A percentile compares a stretch with the other conserved stretches of the same genome.
Evolutionary conservation across 2,888 invertebrate genomes (phyloP).

Genomic region (Acanthoscelides obtectus): DNA sequence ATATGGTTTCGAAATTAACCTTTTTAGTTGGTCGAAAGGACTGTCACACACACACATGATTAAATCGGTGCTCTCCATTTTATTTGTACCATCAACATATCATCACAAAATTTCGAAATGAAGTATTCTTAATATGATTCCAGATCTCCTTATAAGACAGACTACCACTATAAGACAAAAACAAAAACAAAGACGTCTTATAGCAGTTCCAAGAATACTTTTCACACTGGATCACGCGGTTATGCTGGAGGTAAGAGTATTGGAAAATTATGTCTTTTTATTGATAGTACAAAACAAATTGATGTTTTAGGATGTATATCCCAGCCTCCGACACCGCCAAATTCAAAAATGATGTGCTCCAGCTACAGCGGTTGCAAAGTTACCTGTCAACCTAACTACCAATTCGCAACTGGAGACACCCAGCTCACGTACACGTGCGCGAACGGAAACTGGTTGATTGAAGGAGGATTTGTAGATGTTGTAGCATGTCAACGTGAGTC

Average conservation of each 20-base stretch:
- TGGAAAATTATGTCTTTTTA: background rate
- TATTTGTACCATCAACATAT: no score
- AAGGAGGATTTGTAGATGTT: conserved; percentile 46
- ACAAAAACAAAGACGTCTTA: background rate
- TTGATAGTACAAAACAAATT: background rate
- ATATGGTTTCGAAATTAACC: no score
- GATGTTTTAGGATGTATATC: conserved; percentile 35
- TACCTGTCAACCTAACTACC: conserved; percentile 48
- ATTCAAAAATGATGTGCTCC: conserved; percentile 41
- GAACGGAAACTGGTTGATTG: conserved; percentile 50
- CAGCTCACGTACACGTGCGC: conserved; percentile 49
- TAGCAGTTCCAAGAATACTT: background rate
- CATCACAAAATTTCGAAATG: no score
- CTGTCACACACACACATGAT: no score
- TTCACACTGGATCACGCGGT: background rate
- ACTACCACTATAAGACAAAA: background rate
- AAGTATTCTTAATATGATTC: background rate
- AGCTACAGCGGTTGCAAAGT: conserved; percentile 51
- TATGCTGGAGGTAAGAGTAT: background rate
- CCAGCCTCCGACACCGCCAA: conserved; percentile 37
- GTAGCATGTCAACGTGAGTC: conserved; percentile 61
- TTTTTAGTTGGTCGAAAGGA: no score
- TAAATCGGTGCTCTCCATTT: no score
- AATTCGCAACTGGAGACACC: conserved; percentile 53
- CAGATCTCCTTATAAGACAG: background rate